Percentiles rank a stretch among this genome's conserved stretches.
These are phyloP conservation scores for Scomber scombrus DNA, from an alignment of 2,113 vertebrate species.

Conservation along the genomic window DNA sequence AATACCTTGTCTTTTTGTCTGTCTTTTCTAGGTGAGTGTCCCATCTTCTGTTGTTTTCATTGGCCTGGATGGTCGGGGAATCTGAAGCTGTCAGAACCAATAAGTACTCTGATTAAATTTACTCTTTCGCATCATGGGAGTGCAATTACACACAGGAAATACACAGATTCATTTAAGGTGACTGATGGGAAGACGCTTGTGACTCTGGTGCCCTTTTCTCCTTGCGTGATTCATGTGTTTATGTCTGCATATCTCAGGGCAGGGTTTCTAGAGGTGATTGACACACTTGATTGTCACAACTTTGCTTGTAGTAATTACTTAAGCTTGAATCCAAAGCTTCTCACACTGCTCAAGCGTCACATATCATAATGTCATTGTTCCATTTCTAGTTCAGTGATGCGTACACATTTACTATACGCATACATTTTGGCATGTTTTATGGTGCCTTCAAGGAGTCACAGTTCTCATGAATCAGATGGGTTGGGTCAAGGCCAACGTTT, in stretches of 20 bases:
- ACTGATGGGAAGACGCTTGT: not conserved
- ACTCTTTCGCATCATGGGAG: not conserved
- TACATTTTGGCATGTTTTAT: not conserved
- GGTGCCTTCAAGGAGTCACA: not conserved
- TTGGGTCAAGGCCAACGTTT: conserved; percentile 37
- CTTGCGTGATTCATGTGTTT: not conserved
- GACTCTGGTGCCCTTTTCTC: not conserved
- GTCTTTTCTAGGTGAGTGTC: conserved; percentile 81
- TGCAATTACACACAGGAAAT: conserved; percentile 16
- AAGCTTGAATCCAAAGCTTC: not conserved
- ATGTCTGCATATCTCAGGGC: not conserved
- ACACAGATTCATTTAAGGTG: not conserved
- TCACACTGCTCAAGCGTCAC: not conserved
- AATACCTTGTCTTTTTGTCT: conserved; percentile 52
- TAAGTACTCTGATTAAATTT: conserved; percentile 63
- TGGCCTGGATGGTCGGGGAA: conserved; percentile 22
- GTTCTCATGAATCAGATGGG: conserved; percentile 12
- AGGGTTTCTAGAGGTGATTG: not conserved
- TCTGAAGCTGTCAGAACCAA: conserved; percentile 45
- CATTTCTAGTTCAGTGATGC: not conserved
- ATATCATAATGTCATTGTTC: not conserved
- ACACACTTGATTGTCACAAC: not conserved
- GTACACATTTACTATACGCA: not conserved
- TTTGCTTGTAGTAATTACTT: not conserved
- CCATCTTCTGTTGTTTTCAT: conserved; percentile 32